These are phyloP conservation scores for Gadopsis marmoratus DNA, from an alignment of 2,797 vertebrate genomes.

Conservation along the genomic window DNA sequence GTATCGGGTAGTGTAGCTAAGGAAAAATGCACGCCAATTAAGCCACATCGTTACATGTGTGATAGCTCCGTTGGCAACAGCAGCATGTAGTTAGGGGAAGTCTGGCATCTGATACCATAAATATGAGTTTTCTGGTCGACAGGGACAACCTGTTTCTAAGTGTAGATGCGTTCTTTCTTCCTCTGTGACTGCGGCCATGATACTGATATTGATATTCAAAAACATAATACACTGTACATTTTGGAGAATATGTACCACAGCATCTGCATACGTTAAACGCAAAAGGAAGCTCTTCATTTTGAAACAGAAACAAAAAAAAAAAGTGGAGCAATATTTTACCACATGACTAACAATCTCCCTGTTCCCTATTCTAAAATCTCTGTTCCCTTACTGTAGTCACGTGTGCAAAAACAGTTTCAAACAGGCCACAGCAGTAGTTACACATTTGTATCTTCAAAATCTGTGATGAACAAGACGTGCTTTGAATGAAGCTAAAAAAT, in stretches of 20 bases:
- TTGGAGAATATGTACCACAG: slow-evolving; percentile 3
- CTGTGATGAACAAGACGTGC: background rate
- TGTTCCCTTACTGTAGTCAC: slow-evolving; percentile 48
- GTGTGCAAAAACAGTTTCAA: slow-evolving; percentile 1
- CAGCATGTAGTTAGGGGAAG: slow-evolving; percentile 22
- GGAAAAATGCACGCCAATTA: slow-evolving; percentile 61
- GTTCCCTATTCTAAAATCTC: slow-evolving; percentile 62
- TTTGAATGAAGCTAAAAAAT: background rate
- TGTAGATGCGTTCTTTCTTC: slow-evolving; percentile 14
- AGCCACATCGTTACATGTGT: slow-evolving; percentile 47
- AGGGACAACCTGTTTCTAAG: slow-evolving; percentile 50
- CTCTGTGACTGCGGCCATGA: slow-evolving; percentile 6
- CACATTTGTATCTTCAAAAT: background rate
- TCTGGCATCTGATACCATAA: slow-evolving; percentile 46
- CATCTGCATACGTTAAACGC: background rate
- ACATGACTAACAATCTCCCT: slow-evolving; percentile 22
- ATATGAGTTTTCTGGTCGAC: slow-evolving; percentile 52
- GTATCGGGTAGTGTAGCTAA: slow-evolving; percentile 33
- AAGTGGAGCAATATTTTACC: slow-evolving; percentile 35
- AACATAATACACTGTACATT: slow-evolving; percentile 7
- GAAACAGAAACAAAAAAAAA: slow-evolving; percentile 38
- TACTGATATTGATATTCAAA: background rate
- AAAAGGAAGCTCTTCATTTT: slow-evolving; percentile 6
- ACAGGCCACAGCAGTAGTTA: background rate
- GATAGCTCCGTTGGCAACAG: slow-evolving; percentile 58